A percentile compares a stretch with the other conserved stretches of the same genome.
These are phyloP conservation scores for Psilanteris sp. DNA, from an alignment of 1,140 invertebrate species.

Conservation along the genomic window DNA sequence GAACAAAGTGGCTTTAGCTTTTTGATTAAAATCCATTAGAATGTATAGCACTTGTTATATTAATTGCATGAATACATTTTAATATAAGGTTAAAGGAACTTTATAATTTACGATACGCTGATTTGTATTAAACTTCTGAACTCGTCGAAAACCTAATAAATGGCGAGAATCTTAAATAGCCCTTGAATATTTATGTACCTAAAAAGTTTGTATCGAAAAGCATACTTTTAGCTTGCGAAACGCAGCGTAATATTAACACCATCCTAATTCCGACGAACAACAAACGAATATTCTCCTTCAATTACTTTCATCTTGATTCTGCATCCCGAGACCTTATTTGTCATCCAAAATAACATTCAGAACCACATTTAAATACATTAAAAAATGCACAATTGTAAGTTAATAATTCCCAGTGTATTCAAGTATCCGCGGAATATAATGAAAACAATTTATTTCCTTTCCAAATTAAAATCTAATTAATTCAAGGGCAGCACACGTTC, in stretches of 20 bases:
- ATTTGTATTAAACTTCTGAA: constrained; percentile 34
- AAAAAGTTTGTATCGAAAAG: constrained; percentile 55
- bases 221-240: constrained; percentile 19
- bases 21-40: too few species aligned
- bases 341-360: constrained; percentile 3
- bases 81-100: constrained; percentile 26
- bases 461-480: too few species aligned
- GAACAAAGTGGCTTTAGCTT: too few species aligned
- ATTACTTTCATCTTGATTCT: background rate
- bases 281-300: constrained; percentile 21
- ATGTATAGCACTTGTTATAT: too few species aligned
- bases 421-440: too few species aligned
- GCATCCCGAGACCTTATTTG: background rate
- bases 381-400: too few species aligned
- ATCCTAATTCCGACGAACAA: constrained; percentile 13
- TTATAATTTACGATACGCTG: constrained; percentile 34
- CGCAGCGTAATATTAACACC: constrained; percentile 31
- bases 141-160: constrained; percentile 41
- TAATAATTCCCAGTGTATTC: too few species aligned
- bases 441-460: too few species aligned
- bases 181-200: constrained; percentile 51
- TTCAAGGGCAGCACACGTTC: constrained; percentile 8
- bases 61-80: constrained; percentile 28
- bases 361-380: too few species aligned
- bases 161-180: constrained; percentile 20